Evolutionary conservation across 2,888 invertebrate genomes (phyloP).

Genomic region (Epicampocera succincta): DNA sequence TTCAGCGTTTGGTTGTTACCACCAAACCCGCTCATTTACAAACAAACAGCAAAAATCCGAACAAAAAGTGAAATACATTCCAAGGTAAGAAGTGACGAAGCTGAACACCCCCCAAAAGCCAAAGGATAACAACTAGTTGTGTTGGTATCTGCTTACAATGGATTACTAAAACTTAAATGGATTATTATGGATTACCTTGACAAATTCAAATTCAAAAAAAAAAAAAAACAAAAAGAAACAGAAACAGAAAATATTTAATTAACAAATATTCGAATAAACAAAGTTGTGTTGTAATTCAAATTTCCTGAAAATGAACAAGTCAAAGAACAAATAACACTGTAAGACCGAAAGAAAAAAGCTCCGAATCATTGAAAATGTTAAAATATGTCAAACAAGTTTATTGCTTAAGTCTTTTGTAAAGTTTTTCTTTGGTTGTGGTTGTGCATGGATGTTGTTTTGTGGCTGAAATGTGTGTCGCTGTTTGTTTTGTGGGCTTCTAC

Average conservation of each 20-base stretch:
- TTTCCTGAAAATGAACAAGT: conserved; percentile 31
- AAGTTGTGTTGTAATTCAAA: conserved; percentile 39
- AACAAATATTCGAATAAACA: conserved; percentile 23
- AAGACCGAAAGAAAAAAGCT: conserved; percentile 32
- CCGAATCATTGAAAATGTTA: conserved; percentile 35
- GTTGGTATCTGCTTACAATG: conserved; percentile 27
- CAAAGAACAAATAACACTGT: conserved; percentile 6
- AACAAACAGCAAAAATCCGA: conserved; percentile 67
- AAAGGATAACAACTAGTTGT: conserved; percentile 71
- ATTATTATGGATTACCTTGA: conserved; percentile 63
- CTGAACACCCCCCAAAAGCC: conserved; percentile 20
- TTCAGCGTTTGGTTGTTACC: conserved; percentile 79
- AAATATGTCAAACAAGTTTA: conserved; percentile 61
- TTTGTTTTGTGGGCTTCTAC: conserved; percentile 13
- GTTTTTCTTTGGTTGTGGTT: conserved; percentile 14
- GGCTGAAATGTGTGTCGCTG: conserved; percentile 10
- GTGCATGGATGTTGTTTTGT: conserved; percentile 21
- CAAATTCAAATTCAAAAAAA: conserved; percentile 12
- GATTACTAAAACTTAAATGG: conserved; percentile 37
- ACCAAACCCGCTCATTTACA: conserved; percentile 74
- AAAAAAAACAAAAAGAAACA: conserved; percentile 26
- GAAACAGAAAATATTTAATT: conserved; percentile 37
- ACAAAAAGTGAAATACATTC: conserved; percentile 62
- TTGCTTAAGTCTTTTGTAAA: conserved; percentile 68
- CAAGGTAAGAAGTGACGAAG: conserved; percentile 70